Conservation (phyloP, 2,888 invertebrate species). For the Tachina lurida region DNA sequence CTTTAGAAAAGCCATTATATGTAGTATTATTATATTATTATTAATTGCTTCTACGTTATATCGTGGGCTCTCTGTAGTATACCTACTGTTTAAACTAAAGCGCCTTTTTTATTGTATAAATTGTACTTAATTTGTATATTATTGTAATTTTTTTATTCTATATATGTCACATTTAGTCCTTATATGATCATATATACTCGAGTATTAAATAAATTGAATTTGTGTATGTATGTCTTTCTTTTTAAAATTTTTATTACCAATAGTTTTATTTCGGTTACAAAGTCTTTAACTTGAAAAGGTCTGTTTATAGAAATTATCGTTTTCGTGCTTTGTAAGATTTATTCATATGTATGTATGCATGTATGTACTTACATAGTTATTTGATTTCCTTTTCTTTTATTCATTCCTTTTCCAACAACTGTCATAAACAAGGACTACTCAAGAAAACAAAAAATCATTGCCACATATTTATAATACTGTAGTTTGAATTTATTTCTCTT, state of each 20-base stretch:
- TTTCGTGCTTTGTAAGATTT: neutral
- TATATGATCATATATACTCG: too few species aligned
- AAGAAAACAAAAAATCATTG: slow-evolving; percentile 19
- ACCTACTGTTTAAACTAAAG: neutral
- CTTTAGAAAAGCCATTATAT: neutral
- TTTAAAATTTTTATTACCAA: neutral
- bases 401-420: slow-evolving; percentile 30
- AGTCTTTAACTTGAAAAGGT: slow-evolving; percentile 6
- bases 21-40: neutral
- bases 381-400: slow-evolving; percentile 3
- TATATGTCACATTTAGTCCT: neutral
- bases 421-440: slow-evolving; percentile 50
- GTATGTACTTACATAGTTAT: neutral
- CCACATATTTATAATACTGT: neutral
- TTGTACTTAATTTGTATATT: slow-evolving; percentile 67
- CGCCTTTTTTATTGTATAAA: slow-evolving; percentile 41
- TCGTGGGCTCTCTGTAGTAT: too few species aligned
- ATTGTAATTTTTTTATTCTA: slow-evolving; percentile 21
- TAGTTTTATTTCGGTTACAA: neutral
- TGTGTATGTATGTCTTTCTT: neutral
- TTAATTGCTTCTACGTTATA: neutral
- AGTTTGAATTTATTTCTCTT: neutral
- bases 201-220: slow-evolving; percentile 25
- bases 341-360: too few species aligned
- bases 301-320: slow-evolving; percentile 8